These are phyloP conservation scores for Halichoeres trimaculatus DNA, from an alignment of 2,113 vertebrate species.

Conservation along the genomic window DNA sequence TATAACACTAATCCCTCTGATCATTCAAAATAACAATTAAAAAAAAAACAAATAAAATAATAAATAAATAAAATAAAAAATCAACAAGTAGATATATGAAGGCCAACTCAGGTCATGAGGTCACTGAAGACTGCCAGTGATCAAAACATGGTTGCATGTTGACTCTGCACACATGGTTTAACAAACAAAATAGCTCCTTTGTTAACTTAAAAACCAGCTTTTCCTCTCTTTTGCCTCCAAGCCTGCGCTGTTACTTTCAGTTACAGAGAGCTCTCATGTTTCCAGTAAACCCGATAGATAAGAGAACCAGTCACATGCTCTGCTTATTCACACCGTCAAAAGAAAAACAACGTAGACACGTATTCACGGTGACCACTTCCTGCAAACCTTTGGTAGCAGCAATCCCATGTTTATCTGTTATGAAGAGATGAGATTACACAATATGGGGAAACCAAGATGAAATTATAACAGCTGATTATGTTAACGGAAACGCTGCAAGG, in stretches of 20 bases:
- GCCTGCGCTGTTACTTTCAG: background rate
- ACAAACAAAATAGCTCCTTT: background rate
- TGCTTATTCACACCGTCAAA: background rate
- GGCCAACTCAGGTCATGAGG: background rate
- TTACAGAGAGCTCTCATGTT: background rate
- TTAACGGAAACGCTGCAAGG: background rate
- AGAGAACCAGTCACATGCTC: background rate
- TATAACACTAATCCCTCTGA: background rate
- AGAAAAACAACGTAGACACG: background rate
- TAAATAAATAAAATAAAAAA: too few relatives aligned
- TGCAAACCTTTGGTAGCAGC: background rate
- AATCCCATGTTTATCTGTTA: background rate
- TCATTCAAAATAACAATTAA: background rate
- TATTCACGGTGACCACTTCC: background rate
- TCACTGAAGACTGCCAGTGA: background rate
- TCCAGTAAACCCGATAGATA: slow-evolving; percentile 13
- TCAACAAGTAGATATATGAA: background rate
- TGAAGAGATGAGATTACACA: background rate
- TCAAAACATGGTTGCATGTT: background rate
- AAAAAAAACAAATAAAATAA: too few relatives aligned
- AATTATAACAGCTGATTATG: background rate
- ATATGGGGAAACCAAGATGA: background rate
- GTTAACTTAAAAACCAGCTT: slow-evolving; percentile 10
- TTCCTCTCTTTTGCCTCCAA: background rate
- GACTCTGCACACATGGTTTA: background rate